Evolutionary conservation across 2,113 vertebrate genomes (phyloP).

Genomic region (Trinectes maculatus): DNA sequence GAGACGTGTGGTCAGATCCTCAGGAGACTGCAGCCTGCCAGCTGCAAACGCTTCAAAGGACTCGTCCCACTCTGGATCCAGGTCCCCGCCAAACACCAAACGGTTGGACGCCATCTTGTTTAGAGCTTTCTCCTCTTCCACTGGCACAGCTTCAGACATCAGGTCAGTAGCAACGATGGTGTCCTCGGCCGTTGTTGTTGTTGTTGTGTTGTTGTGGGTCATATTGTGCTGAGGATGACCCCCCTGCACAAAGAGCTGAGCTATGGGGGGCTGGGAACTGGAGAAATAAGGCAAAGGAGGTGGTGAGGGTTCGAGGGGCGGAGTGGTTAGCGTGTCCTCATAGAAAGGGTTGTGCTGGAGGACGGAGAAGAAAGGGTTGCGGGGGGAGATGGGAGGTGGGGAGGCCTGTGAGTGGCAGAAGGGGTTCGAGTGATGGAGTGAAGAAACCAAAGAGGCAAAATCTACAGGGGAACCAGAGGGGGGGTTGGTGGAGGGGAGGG

Average conservation of each 20-base stretch:
- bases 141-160: conserved; percentile 28
- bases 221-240: conserved; percentile 60
- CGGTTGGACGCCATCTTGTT: conserved; percentile 35
- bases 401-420: conserved; percentile 71
- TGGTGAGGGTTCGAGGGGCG: conserved; percentile 84
- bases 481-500: conserved; percentile 62
- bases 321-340: conserved; percentile 84
- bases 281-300: conserved; percentile 90
- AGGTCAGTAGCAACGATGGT: background rate
- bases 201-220: conserved; percentile 58
- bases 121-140: conserved; percentile 27
- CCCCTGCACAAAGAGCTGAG: conserved; percentile 73
- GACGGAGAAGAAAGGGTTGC: conserved; percentile 89
- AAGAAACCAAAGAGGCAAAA: conserved; percentile 43
- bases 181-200: conserved; percentile 30
- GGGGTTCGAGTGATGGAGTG: conserved; percentile 76
- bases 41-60: conserved; percentile 88
- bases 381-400: conserved; percentile 76
- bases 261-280: conserved; percentile 83
- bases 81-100: conserved; percentile 47
- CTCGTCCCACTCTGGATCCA: conserved; percentile 83
- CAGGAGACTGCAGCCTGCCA: conserved; percentile 81
- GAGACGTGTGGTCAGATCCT: conserved; percentile 36
- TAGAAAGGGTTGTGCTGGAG: conserved; percentile 90
- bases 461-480: conserved; percentile 60